phyloP scores from a whole-genome alignment of 2,113 vertebrate species.

The Tychaedon coryphoeus region DNA sequence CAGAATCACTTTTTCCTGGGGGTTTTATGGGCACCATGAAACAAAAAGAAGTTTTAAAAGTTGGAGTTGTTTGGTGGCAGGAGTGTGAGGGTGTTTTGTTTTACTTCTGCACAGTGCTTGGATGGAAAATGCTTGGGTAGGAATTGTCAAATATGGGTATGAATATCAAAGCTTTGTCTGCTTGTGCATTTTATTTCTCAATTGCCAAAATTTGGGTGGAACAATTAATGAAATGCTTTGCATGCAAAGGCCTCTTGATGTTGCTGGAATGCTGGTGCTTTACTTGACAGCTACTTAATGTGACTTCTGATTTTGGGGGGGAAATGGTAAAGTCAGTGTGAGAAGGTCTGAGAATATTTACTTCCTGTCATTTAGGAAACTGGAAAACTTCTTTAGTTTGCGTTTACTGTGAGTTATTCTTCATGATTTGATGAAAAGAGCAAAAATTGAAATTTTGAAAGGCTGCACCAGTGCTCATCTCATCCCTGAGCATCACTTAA shows the following conservation, averaged over 20 bases:
- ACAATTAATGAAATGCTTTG: not conserved
- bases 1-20: conserved; percentile 70
- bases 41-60: conserved; percentile 67
- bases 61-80: conserved; percentile 32
- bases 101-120: not conserved
- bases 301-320: not conserved
- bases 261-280: not conserved
- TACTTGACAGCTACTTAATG: not conserved
- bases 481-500: not conserved
- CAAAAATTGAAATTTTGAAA: not conserved
- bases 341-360: not conserved
- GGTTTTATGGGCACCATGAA: conserved; percentile 68
- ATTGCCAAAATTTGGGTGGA: not conserved
- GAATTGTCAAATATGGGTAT: not conserved
- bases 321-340: not conserved
- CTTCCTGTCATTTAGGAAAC: not conserved
- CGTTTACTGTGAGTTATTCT: not conserved
- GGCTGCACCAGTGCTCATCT: not conserved
- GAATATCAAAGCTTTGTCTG: not conserved
- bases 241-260: not conserved
- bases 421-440: not conserved
- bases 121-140: not conserved
- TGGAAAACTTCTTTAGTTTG: not conserved
- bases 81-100: not conserved
- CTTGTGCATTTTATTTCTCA: not conserved